These are phyloP conservation scores for Dasyprocta punctata DNA, from an alignment of 2,113 vertebrate genomes.

Conservation along the genomic window DNA sequence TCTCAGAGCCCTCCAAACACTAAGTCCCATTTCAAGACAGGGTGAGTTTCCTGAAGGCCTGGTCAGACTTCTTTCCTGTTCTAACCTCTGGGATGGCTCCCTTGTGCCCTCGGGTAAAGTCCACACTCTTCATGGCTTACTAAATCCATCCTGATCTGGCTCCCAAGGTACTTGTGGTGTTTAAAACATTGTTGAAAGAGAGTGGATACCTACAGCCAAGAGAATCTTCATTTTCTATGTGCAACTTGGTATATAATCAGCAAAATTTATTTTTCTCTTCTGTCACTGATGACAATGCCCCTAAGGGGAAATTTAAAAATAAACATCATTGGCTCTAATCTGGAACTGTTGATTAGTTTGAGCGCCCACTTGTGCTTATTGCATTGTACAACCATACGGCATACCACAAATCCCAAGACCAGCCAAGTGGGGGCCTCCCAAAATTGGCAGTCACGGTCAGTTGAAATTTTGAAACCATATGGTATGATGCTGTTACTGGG, in stretches of 20 bases:
- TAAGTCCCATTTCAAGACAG: not conserved
- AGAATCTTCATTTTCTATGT: not conserved
- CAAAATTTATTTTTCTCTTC: conserved; percentile 39
- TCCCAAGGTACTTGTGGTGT: not conserved
- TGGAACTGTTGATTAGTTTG: conserved; percentile 37
- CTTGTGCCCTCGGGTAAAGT: not conserved
- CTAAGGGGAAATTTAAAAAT: conserved; percentile 51
- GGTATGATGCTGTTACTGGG: conserved; percentile 17
- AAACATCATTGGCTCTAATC: conserved; percentile 39
- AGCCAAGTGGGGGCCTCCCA: conserved; percentile 69
- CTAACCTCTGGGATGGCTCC: not conserved
- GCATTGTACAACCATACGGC: conserved; percentile 38
- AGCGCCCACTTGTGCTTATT: conserved; percentile 24
- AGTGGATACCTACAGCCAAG: not conserved
- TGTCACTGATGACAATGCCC: conserved; percentile 3
- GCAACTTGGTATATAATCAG: conserved; percentile 52
- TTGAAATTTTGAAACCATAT: conserved; percentile 70
- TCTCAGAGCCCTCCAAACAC: not conserved
- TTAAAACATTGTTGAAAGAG: not conserved
- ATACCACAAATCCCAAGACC: conserved; percentile 14
- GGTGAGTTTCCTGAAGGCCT: not conserved
- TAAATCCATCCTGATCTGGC: not conserved
- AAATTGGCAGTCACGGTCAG: conserved; percentile 72
- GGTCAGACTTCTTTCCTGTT: not conserved
- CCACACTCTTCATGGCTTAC: not conserved